Conservation (phyloP, 2,797 vertebrate species). For the Tarsius wallacei region DNA sequence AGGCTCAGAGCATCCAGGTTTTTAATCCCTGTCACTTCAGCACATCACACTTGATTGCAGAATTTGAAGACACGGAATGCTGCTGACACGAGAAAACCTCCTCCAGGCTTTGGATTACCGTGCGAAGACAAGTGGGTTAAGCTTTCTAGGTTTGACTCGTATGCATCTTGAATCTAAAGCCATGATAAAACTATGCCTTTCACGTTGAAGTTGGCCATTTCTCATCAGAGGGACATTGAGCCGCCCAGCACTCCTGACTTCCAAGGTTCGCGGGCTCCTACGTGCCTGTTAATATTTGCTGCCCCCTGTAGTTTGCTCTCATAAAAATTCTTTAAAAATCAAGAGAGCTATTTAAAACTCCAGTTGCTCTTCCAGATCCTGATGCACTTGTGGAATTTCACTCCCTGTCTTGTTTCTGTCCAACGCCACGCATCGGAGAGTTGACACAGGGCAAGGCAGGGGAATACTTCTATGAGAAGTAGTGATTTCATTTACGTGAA, state of each 20-base stretch:
- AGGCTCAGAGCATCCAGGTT: neutral
- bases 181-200: neutral
- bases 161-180: neutral
- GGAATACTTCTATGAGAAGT: slow-evolving; percentile 25
- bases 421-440: neutral
- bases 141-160: neutral
- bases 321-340: slow-evolving; percentile 66
- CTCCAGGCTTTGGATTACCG: neutral
- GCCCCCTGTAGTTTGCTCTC: slow-evolving; percentile 92
- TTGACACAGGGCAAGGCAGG: slow-evolving; percentile 7
- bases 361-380: slow-evolving; percentile 70
- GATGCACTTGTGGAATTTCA: slow-evolving; percentile 67
- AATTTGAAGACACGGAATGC: slow-evolving; percentile 39
- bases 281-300: slow-evolving; percentile 92
- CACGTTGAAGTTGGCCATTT: slow-evolving; percentile 27
- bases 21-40: slow-evolving; percentile 61
- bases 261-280: slow-evolving; percentile 10
- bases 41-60: slow-evolving; percentile 39
- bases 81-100: neutral
- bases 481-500: slow-evolving; percentile 64
- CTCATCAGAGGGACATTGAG: neutral
- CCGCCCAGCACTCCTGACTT: neutral
- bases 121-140: slow-evolving; percentile 5
- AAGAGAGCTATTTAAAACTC: slow-evolving; percentile 71
- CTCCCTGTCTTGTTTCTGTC: slow-evolving; percentile 55